Evolutionary conservation across 2,113 vertebrate species (phyloP), one percentile per base, ranked within the genome.

Genomic region (Callaeas wilsoni): DNA sequence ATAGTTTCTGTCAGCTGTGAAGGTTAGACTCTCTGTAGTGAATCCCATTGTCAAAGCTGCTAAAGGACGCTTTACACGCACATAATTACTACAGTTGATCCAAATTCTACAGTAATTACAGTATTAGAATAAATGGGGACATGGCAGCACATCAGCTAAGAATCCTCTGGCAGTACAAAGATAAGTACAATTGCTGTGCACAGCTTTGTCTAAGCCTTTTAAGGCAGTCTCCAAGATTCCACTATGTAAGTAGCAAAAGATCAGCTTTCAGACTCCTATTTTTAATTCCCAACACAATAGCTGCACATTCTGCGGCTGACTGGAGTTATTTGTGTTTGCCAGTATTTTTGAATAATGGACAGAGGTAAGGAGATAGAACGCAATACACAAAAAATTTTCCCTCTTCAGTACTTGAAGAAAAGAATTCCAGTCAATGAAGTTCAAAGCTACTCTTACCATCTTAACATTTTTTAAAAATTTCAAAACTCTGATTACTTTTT

Each of bases 51-150:
- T 92, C 70, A 71, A 91, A 91, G 14, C 27, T 91, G 49, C 77
- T 90, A 75, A 96, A 92, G 42, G 39, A 97, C 0, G 8, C 10
- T 79, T 89, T 68, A 50, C 50, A 89, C 12, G 85, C 68, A 87
- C 18, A 47, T 68, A 95, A 93, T 97, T 97, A 94, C 84, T 89
- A 90, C n/a, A 74, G 76, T 57, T 97, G 94, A 96, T 95, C 78
- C 85, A 93, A 91, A 91, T 94, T 92, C 87, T 91, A 73, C 64
- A 76, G 84, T 89, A 97, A 98, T 96, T 97, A 95, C 53, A 86
- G 71, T 86, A 71, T 71, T 82, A 89, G 64, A 95, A 93, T 96
- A 95, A 95, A 93, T 42, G 50, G 44, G 30, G 90, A 86, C 75
- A 70, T 41, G 46, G 59, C 16, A 82, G 44, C 30, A 60, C 27